Percentiles rank a stretch among this genome's conserved stretches.
Conservation (phyloP, 1,140 invertebrate genomes). For the Drosophila takahashii region DNA sequence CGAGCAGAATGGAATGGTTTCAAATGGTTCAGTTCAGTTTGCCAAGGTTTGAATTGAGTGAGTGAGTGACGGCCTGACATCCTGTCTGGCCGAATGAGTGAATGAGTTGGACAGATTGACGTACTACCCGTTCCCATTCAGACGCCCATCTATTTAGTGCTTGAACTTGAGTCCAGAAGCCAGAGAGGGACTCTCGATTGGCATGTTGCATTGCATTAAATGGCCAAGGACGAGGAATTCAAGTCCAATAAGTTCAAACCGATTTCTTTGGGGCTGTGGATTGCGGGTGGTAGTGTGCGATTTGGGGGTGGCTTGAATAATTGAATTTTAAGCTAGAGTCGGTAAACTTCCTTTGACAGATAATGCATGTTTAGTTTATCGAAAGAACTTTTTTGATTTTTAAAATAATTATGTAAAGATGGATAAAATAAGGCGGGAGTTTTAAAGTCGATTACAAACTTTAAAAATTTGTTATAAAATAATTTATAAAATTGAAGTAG, state of each 20-base stretch:
- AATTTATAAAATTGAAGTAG: too few species aligned
- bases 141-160: constrained; percentile 52
- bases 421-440: neutral
- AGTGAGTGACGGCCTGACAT: constrained; percentile 57
- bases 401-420: neutral
- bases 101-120: constrained; percentile 56
- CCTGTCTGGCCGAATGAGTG: constrained; percentile 67
- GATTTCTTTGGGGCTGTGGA: constrained; percentile 2
- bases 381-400: neutral
- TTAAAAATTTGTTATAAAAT: too few species aligned
- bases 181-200: constrained; percentile 53
- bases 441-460: too few species aligned
- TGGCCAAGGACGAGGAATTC: constrained; percentile 44
- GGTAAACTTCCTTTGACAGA: constrained; percentile 20
- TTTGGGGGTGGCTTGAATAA: constrained; percentile 11
- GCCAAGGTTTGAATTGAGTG: constrained; percentile 52
- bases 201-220: constrained; percentile 64
- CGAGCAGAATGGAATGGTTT: constrained; percentile 53
- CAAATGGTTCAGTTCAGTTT: constrained; percentile 28
- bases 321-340: constrained; percentile 6
- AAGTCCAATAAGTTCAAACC: constrained; percentile 38
- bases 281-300: neutral
- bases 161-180: constrained; percentile 70
- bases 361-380: constrained; percentile 1
- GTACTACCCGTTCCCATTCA: constrained; percentile 42